Evolutionary conservation across 2,113 vertebrate genomes (phyloP).

Genomic region (Calonectris borealis): DNA sequence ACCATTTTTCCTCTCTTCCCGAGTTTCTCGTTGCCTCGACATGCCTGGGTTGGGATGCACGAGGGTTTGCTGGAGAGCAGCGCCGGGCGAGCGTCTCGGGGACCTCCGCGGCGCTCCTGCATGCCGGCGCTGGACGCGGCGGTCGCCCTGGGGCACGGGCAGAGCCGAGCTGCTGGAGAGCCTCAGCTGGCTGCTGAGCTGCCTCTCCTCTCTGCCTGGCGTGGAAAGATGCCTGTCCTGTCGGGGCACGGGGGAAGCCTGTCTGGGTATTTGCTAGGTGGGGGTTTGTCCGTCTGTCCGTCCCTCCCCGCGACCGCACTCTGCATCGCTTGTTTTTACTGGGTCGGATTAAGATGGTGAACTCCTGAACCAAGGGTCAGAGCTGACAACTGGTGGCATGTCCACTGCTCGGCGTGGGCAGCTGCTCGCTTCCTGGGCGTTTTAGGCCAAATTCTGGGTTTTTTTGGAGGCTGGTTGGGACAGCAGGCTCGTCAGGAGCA

Average conservation of each 20-base stretch:
- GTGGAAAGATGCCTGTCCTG: rapidly evolving
- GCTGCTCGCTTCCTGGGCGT: background rate
- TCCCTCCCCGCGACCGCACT: rapidly evolving
- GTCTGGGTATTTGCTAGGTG: background rate
- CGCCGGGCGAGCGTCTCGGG: rapidly evolving
- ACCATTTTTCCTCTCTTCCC: slow-evolving; percentile 31
- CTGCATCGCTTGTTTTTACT: background rate
- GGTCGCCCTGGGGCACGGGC: background rate
- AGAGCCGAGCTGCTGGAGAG: background rate
- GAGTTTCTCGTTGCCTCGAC: background rate
- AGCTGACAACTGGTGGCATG: background rate
- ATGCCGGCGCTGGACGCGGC: rapidly evolving
- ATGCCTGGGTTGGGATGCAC: background rate
- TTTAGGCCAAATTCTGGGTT: background rate
- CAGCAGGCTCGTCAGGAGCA: background rate
- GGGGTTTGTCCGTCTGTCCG: background rate
- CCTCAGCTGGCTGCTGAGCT: background rate
- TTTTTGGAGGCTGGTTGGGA: background rate
- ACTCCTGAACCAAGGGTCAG: slow-evolving; percentile 7
- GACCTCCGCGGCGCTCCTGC: rapidly evolving
- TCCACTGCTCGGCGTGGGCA: background rate
- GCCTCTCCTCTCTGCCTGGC: background rate
- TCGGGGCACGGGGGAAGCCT: background rate
- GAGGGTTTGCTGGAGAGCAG: background rate
- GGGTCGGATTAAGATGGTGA: background rate